Evolutionary conservation across 2,888 invertebrate genomes (phyloP), one percentile per base, ranked within the genome.

Genomic region (Parnassius mnemosyne): DNA sequence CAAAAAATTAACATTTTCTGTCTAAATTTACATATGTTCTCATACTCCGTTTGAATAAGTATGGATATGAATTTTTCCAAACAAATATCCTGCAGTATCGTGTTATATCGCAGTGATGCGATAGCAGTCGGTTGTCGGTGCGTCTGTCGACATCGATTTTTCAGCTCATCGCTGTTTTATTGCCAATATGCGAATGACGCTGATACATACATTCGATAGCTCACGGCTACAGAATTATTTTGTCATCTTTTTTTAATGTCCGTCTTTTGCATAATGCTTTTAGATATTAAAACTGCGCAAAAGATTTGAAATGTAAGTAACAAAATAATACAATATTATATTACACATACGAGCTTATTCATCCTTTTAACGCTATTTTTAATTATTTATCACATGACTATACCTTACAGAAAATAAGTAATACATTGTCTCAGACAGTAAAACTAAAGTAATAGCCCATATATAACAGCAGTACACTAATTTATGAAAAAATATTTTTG

Each of bases 131-230:
- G 60, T 63, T 68, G 71, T 73, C 72, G 73, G 71, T 79, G 82
- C 83, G 89, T 89, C 90, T 90, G 90, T 86, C 89, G 84, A 84
- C 86, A 90, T 91, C 89, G 90, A 91, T 91, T 91, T 91, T 90
- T 89, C 89, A 86, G 85, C 83, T 89, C 90, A 89, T 71, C 85
- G 89, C 81, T 76, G 89, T 90, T 90, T 90, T 90, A 90, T 90
- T 90, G 89, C 72, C 87, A 86, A 88, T 89, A 87, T 88, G 85
- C 81, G 84, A 83, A 82, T 87, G 85, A 82, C 79, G 76, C 68
- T 66, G 75, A 78, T 77, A 76, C 75, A 78, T 77, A 74, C 80
- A 76, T 77, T 71, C 71, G 73, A 71, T 73, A 70, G 71, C 74
- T 67, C 69, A 66, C 64, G 67, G 67, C 69, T 68, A 11, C 43